Base-by-base conservation (phyloP, 2,113 vertebrate genomes). In the Lepus americanus region DNA sequence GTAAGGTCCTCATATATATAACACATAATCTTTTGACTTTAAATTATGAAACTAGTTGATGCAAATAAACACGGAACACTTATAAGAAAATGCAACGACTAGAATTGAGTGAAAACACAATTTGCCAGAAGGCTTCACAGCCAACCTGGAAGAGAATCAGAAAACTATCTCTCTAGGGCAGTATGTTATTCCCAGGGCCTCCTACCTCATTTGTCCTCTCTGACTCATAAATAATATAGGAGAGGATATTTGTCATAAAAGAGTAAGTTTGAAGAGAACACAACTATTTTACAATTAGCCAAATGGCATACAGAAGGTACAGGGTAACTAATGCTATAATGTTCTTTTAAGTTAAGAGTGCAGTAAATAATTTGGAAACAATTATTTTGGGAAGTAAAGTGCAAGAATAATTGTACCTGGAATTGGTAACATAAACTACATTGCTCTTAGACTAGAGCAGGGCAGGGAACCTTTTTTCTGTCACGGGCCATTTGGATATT, bases 11-110 rank as follows among this genome's bases (percentile, higher is more conserved):
- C 84, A 22, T 25, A 92, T 73, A 69, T 0, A 39, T 6, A 76
- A 89, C n/a, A 90, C 81, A 92, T 44, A 93, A 79, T 72, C 33
- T 67, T 93, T 39, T 94, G 16, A 93, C 27, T 88, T 90, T 92
- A 95, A 96, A 84, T 86, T 81, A 63, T 80, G 66, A 87, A 94
- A 93, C 17, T 72, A 95, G 33, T 36, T 87, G 66, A 89, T 73
- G 9, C 29, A 96, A 95, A 93, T 90, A 36, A 92, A 92, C 55
- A 82, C 5, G 77, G 29, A 94, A 96, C 9, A 92, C 8, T 27
- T 86, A 91, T 9, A 84, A 80, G 4, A 59, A 59, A 85, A 79
- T 9, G 33, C 27, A 92, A 86, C 74, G 94, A 72, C 33, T 93
- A 76, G 89, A 76, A 72, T 64, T 29, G 0, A 84, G n/a, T 82